Base-by-base conservation (phyloP, 2,797 vertebrate genomes). In the Vultur gryphus region DNA sequence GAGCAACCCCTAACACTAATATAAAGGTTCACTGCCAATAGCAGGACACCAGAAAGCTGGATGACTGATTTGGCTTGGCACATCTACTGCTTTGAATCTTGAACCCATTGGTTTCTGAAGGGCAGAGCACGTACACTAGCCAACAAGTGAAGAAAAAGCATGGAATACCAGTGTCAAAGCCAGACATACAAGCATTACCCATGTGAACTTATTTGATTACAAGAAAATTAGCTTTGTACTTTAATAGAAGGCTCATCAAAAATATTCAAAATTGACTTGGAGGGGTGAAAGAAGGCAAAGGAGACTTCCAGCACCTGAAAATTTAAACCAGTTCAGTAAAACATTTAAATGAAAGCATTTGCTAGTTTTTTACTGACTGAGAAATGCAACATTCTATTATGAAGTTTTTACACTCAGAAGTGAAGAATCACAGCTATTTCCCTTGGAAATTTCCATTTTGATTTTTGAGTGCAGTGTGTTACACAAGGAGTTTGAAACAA, bases 381-480 rank as follows among this genome's bases (percentile, higher is more conserved):
- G 28, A 81, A 90, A n/a, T 1, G 3, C 35, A 73, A 11, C 5
- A 0, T n/a, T 28, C 11, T 20, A 0, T 29, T 11, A 5, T 0
- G 1, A 75, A 24, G 8, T 20, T 85, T 51, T 33, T 7, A 54
- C 29, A 35, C 33, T 37, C 37, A 28, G 9, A 16, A 66, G 4
- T 6, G 10, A 64, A 67, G 13, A 62, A 46, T 21, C 52, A 10
- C 18, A 28, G 43, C 2, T 62, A 59, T 25, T 67, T 64, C 49
- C 24, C 31, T 58, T 26, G 7, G 23, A 90, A 86, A 61, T 15
- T 23, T 46, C 37, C n/a, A 16, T 48, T 62, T 46, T 26, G 12
- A 48, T 87, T 66, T 44, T 31, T 6, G 26, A 39, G 21, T 8
- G 26, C 48, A 35, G 11, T 0, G 11, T 35, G 11, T 28, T 33